Base-by-base conservation (phyloP, 2,888 invertebrate species). In the Rotaria magnacalcarata region DNA sequence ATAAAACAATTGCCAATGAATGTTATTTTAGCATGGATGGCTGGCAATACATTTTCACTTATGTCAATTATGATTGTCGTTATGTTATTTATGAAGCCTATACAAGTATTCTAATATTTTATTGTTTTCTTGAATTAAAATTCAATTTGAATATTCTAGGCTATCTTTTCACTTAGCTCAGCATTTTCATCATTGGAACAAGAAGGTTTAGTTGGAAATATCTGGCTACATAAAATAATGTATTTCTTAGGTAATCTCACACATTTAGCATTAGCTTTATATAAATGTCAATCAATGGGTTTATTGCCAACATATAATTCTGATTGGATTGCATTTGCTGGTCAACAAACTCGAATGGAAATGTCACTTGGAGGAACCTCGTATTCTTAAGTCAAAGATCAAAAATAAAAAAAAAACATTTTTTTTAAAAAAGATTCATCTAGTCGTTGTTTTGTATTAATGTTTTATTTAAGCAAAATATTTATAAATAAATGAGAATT, bases 21-120 rank as follows among this genome's bases (percentile, higher is more conserved):
- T 92, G 92, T 99, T 87, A 96, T 99, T 91, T 96, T 99, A 87
- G 97, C 99, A 96, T 99, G 98, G 92, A 99, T 99, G 99, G 96
- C 98, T 86, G 98, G 98, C 34, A 97, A 96, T 91, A 96, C 97
- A 0, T 97, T 99, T 89, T 98, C 97, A 0, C 98, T 99, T 89
- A 98, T 99, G 89, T 99, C 99, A 0, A 99, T 99, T 84, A 99
- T 99, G 99, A 99, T 99, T 99, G 97, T 99, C 16, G 97, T 97
- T 80, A 99, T 99, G 99, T 93, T 99, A 92, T 94, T 98, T 89
- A 95, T 98, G 89, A 93, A 97, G 87, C 98, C 98, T 4, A 94
- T 80, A 24, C 75, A 80, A 80, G 75, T 50, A 50, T 11, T 8
- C 50, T 50, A 50, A 50, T 50, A 50, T 34, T 1, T 2, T 34